Base-by-base conservation (phyloP, 1,140 invertebrate species). In the Saccostrea cuccullata region DNA sequence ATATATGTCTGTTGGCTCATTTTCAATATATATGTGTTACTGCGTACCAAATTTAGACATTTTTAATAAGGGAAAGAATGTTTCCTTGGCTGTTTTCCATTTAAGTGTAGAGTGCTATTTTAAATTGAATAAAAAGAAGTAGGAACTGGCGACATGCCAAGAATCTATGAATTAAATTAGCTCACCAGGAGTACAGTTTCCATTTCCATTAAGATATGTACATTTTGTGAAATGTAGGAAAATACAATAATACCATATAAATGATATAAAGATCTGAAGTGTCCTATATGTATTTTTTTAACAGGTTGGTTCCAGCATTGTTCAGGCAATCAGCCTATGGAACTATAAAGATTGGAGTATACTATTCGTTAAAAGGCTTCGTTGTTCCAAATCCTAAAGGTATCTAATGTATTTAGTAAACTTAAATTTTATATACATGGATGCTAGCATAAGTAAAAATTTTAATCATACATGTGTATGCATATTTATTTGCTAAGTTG, bases 301-400 rank as follows among this genome's bases (percentile, higher is more conserved):
- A 64, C 94, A 99, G 98, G 89, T 98, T 99, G 93, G 97, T 97
- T 95, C 98, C 98, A 86, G 98, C 98, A 77, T 96, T 99, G 85
- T 95, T 99, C 73, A 96, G 98, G 40, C 98, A 99, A 95, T 97
- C 98, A 23, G 98, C 98, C 70, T 99, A 99, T 96, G 98, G 98
- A 91, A 99, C 98, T 36, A 98, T 99, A 90, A 99, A 99, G 95
- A 99, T 99, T 94, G 98, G 98, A 87, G 97, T 98, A 30, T 99
- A 99, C 95, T 98, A 99, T 94, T 97, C 98, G 0, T 94, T 98
- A 82, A 98, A 99, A 95, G 95, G 97, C 91, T 15, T 89, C 93
- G 93, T 91, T 94, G 95, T 93, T 93, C 95, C 91, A 96, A 96
- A 93, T 96, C 97, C 95, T 88, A 95, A 95, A 90, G 93, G 95